Evolutionary conservation across 2,888 invertebrate species (phyloP).

Genomic region (Rhorus exstirpatorius): DNA sequence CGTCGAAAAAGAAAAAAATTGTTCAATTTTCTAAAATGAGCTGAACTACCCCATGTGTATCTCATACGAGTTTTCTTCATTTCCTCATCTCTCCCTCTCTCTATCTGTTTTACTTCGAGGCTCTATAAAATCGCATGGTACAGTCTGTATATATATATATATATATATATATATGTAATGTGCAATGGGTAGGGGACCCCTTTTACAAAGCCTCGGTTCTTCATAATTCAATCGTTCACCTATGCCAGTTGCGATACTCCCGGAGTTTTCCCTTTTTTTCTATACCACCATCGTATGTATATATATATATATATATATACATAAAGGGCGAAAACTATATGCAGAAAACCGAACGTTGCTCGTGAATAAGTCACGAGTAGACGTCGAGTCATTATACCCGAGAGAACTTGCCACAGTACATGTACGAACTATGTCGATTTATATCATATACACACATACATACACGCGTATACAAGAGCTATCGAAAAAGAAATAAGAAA

Average conservation of each 20-base stretch:
- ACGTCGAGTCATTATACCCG: conserved; percentile 66
- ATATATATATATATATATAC: background rate
- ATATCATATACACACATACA: background rate
- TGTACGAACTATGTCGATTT: conserved; percentile 19
- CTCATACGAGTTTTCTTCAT: no score
- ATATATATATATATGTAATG: background rate
- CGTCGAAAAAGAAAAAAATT: no score
- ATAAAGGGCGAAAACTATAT: conserved; percentile 18
- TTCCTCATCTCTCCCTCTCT: conserved; percentile 21
- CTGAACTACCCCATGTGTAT: no score
- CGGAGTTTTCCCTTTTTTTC: conserved; percentile 61
- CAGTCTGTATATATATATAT: conserved; percentile 8
- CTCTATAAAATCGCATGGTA: conserved; percentile 36
- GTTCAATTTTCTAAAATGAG: no score
- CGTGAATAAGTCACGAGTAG: conserved; percentile 66
- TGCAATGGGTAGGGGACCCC: conserved; percentile 64
- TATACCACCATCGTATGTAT: background rate
- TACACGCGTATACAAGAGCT: background rate
- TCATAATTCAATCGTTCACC: conserved; percentile 61
- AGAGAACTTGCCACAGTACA: conserved; percentile 36
- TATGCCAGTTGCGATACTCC: conserved; percentile 46
- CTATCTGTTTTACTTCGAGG: background rate
- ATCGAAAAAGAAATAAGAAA: conserved; percentile 11
- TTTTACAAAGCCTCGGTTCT: conserved; percentile 54
- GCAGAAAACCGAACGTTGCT: conserved; percentile 35